A percentile compares a stretch with the other conserved stretches of the same genome.
phyloP scores from a whole-genome alignment of 2,888 invertebrate species.

The Eupelmus urozonus region DNA sequence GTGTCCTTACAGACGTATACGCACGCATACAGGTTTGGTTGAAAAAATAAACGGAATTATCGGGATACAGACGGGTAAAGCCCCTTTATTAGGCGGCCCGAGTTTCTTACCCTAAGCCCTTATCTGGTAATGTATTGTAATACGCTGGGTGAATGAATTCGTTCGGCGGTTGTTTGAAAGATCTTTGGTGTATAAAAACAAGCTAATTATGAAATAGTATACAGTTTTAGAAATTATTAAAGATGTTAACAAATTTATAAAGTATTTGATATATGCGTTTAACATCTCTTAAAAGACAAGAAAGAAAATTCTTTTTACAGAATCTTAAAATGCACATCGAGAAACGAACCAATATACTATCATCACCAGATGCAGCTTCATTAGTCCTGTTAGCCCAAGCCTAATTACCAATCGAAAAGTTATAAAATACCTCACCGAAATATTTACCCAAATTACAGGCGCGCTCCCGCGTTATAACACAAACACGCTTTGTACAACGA shows the following conservation, averaged over 20 bases:
- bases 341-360: too few relatives aligned
- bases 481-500: too few relatives aligned
- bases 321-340: too few relatives aligned
- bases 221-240: too few relatives aligned
- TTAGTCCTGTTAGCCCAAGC: too few relatives aligned
- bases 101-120: constrained; percentile 1
- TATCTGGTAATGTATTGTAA: constrained; percentile 8
- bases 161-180: not conserved
- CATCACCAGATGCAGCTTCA: too few relatives aligned
- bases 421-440: too few relatives aligned
- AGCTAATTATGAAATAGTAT: not conserved
- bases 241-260: too few relatives aligned
- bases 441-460: too few relatives aligned
- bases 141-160: not conserved
- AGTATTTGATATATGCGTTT: not conserved
- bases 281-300: too few relatives aligned
- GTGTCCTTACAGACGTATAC: constrained; percentile 25
- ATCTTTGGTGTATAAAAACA: not conserved
- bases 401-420: too few relatives aligned
- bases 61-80: constrained; percentile 6
- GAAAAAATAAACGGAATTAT: constrained; percentile 44
- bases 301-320: not conserved
- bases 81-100: constrained; percentile 18
- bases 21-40: not conserved
- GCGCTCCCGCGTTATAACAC: too few relatives aligned